phyloP scores from a whole-genome alignment of 2,797 vertebrate genomes.

The Enteromius paludinosus region DNA sequence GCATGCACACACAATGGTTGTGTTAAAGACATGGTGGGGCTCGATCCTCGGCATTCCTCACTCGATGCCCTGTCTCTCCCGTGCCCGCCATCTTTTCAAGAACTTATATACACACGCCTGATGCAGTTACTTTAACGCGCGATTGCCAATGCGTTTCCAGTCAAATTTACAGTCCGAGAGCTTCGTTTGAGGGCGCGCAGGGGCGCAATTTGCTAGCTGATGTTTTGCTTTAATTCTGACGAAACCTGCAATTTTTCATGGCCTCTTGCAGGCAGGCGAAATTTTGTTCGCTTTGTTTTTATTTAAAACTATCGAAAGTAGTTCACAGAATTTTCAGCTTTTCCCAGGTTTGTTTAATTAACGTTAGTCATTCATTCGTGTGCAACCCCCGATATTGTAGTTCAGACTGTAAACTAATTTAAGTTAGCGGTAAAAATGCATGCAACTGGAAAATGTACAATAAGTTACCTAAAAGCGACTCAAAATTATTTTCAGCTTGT shows the following conservation, averaged over 20 bases:
- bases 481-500: background rate
- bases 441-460: no score
- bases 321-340: background rate
- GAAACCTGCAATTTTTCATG: slow-evolving; percentile 32
- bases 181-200: slow-evolving; percentile 21
- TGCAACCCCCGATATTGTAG: background rate
- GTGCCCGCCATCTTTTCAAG: slow-evolving; percentile 86
- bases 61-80: slow-evolving; percentile 64
- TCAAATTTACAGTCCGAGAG: background rate
- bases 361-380: background rate
- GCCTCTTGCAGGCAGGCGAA: background rate
- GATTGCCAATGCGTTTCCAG: background rate
- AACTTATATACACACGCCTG: slow-evolving; percentile 56
- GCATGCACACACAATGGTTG: slow-evolving; percentile 50
- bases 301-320: background rate
- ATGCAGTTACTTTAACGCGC: slow-evolving; percentile 15
- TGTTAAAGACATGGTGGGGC: slow-evolving; percentile 58
- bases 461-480: background rate
- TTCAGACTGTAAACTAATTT: background rate
- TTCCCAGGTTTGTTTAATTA: background rate
- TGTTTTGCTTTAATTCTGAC: slow-evolving; percentile 34
- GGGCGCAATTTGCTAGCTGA: slow-evolving; percentile 40
- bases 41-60: slow-evolving; percentile 59
- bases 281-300: background rate
- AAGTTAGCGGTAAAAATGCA: background rate